Evolutionary conservation across 2,113 vertebrate genomes (phyloP).

Genomic region (Saguinus midas): DNA sequence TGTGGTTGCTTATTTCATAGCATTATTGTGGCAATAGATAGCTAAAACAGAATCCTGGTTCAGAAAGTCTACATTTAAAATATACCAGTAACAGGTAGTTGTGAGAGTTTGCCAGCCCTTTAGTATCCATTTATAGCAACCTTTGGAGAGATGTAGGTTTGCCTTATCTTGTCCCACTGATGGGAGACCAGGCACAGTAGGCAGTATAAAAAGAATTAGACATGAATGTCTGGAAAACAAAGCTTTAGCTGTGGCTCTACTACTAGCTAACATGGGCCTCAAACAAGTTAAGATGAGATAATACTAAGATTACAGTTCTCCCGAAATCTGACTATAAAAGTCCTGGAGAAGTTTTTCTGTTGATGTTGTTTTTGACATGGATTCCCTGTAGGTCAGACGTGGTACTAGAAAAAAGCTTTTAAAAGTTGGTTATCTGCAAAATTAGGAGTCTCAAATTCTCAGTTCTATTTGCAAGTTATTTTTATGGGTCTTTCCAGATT

Average conservation of each 20-base stretch:
- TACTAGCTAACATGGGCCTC: background rate
- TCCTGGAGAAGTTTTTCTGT: background rate
- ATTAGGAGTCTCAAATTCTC: background rate
- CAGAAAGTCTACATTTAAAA: background rate
- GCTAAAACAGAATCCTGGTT: background rate
- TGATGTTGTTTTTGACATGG: background rate
- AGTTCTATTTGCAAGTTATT: background rate
- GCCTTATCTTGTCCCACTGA: background rate
- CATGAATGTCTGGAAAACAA: background rate
- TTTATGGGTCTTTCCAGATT: background rate
- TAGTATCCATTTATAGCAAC: background rate
- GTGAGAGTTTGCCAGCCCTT: background rate
- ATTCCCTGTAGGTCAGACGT: background rate
- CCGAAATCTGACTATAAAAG: background rate
- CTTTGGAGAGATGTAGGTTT: background rate
- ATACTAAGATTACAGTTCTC: background rate
- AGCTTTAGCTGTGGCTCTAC: background rate
- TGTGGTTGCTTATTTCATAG: background rate
- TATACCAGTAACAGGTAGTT: background rate
- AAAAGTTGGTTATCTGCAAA: background rate
- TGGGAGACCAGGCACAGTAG: background rate
- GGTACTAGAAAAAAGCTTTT: background rate
- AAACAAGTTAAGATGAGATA: background rate
- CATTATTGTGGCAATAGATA: background rate
- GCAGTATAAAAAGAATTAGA: background rate